These are phyloP conservation scores for Leucania comma DNA, from an alignment of 2,888 invertebrate species.

Conservation along the genomic window DNA sequence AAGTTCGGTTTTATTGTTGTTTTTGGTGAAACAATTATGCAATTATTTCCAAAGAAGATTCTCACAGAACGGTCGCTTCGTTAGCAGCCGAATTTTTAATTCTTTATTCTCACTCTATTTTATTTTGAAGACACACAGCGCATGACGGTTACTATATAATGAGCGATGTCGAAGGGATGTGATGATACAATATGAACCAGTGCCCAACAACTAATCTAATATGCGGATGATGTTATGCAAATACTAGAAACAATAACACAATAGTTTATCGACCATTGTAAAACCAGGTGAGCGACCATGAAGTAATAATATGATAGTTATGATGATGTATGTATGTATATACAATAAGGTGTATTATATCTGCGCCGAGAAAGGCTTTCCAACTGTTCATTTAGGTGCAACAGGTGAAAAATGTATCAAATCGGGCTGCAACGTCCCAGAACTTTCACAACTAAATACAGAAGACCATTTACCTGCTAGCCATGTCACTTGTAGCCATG, in stretches of 20 bases:
- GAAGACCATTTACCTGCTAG: too few relatives aligned
- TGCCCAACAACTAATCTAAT: conserved; percentile 10
- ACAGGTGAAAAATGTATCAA: too few relatives aligned
- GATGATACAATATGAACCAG: conserved; percentile 3
- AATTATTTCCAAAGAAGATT: not conserved
- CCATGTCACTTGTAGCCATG: too few relatives aligned
- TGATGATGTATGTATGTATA: not conserved
- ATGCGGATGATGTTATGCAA: conserved; percentile 38
- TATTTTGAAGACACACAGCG: not conserved
- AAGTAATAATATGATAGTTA: conserved; percentile 10
- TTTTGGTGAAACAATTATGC: not conserved
- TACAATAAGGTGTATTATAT: not conserved
- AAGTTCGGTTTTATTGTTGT: not conserved
- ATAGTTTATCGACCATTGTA: conserved; percentile 37
- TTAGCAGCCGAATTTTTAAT: not conserved
- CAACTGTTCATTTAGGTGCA: too few relatives aligned
- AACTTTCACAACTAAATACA: too few relatives aligned
- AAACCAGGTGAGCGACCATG: not conserved
- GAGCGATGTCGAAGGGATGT: conserved; percentile 8
- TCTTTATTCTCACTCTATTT: not conserved
- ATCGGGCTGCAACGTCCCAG: too few relatives aligned
- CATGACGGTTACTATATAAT: conserved; percentile 4
- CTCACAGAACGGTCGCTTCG: not conserved
- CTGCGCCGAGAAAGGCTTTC: too few relatives aligned
- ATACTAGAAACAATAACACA: conserved; percentile 35